Percentiles rank a stretch among this genome's conserved stretches.
These are phyloP conservation scores for Rousettus madagascariensis DNA, from an alignment of 2,797 vertebrate genomes.

Conservation along the genomic window DNA sequence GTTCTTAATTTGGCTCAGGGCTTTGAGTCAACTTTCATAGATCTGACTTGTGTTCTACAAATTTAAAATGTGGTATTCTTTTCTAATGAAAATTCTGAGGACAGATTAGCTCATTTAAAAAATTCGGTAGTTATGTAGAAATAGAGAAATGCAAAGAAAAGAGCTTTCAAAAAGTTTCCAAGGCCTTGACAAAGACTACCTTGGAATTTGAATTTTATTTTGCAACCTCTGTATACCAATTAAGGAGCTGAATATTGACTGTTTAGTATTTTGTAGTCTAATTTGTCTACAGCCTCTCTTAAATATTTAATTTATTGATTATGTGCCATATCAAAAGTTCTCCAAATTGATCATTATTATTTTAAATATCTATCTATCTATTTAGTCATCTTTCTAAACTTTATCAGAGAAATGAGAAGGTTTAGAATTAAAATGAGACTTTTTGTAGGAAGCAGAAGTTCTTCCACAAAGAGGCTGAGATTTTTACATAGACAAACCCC, in stretches of 20 bases:
- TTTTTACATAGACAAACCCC: not conserved
- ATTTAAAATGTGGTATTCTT: not conserved
- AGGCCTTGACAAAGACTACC: not conserved
- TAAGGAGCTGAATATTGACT: not conserved
- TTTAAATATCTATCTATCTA: not conserved
- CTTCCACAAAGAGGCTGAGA: not conserved
- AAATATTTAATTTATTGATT: not conserved
- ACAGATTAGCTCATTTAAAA: not conserved
- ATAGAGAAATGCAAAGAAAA: not conserved
- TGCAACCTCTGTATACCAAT: not conserved
- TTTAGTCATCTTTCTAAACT: not conserved
- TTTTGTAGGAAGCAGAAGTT: not conserved
- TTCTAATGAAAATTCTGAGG: not conserved
- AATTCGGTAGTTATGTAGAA: not conserved
- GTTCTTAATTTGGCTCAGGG: slow-evolving; percentile 12
- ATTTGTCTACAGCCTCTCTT: not conserved
- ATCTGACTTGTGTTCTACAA: not conserved
- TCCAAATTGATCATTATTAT: not conserved
- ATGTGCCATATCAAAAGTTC: not conserved
- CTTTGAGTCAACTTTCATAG: not conserved
- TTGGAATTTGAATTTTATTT: not conserved
- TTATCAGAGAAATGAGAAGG: not conserved
- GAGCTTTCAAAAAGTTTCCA: not conserved
- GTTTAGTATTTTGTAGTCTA: not conserved
- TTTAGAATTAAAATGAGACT: not conserved